Percentiles rank a stretch among this genome's conserved stretches.
These are phyloP conservation scores for Mallateleia sp. DNA, from an alignment of 2,888 invertebrate species.

Conservation along the genomic window DNA sequence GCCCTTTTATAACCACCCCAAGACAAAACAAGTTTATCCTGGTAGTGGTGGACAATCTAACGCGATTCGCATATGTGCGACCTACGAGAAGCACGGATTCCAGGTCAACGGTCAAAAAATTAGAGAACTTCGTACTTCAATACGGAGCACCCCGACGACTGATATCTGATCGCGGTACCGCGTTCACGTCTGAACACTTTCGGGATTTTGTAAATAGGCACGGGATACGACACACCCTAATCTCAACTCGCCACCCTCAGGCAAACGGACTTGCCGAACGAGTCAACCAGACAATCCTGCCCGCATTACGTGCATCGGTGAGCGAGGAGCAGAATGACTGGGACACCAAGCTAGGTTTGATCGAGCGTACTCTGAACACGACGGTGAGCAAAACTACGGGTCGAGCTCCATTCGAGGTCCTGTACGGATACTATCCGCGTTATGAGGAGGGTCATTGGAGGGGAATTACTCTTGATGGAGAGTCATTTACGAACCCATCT, in stretches of 20 bases:
- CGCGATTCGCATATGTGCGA: too few relatives aligned
- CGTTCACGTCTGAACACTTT: neutral
- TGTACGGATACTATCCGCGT: constrained; percentile 18
- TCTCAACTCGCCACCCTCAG: neutral
- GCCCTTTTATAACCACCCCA: neutral
- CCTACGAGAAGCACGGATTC: neutral
- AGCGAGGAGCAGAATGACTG: neutral
- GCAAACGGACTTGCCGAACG: neutral
- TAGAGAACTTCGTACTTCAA: neutral
- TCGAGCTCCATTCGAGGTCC: constrained; percentile 18
- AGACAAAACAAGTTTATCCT: neutral
- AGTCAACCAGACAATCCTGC: neutral
- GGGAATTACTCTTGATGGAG: neutral
- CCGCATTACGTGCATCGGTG: neutral
- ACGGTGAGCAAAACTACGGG: constrained; percentile 25
- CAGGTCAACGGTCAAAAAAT: neutral
- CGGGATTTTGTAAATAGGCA: neutral
- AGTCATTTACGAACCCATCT: neutral
- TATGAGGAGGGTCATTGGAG: constrained; percentile 13
- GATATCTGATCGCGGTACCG: neutral
- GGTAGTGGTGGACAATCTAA: neutral
- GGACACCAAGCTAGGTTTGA: neutral
- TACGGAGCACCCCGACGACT: neutral
- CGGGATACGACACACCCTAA: neutral
- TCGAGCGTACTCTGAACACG: neutral